These are phyloP conservation scores for Hirtodrosophila confusa DNA, from an alignment of 2,888 invertebrate genomes.

Conservation along the genomic window DNA sequence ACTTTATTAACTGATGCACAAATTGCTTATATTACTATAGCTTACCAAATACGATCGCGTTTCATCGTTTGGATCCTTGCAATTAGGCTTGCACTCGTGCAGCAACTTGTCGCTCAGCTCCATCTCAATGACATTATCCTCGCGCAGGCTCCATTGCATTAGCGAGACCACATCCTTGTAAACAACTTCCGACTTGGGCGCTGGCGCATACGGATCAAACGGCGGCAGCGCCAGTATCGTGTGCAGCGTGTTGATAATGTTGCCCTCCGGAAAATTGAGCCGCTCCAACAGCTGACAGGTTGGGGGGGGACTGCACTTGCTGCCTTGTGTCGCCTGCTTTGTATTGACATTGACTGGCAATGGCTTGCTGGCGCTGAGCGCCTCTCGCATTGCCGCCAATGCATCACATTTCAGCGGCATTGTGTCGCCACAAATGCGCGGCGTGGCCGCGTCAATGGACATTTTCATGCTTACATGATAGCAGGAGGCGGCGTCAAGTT, in stretches of 20 bases:
- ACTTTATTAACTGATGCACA: not conserved
- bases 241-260: conserved; percentile 71
- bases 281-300: conserved; percentile 64
- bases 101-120: conserved; percentile 78
- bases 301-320: conserved; percentile 35
- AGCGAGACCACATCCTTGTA: conserved; percentile 82
- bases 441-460: conserved; percentile 66
- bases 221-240: conserved; percentile 79
- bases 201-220: conserved; percentile 80
- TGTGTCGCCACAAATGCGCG: conserved; percentile 55
- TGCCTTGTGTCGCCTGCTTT: conserved; percentile 29
- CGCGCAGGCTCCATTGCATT: conserved; percentile 79
- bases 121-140: conserved; percentile 80
- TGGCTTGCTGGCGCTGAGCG: conserved; percentile 51
- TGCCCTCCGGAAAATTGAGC: conserved; percentile 70
- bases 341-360: conserved; percentile 45
- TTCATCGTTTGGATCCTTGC: conserved; percentile 71
- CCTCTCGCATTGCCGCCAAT: conserved; percentile 53
- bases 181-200: conserved; percentile 74
- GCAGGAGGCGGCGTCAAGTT: conserved; percentile 63
- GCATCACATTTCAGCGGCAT: conserved; percentile 63
- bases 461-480: conserved; percentile 74
- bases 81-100: conserved; percentile 66
- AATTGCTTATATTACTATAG: not conserved
- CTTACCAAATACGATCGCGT: conserved; percentile 75